Percentiles rank a stretch among this genome's conserved stretches.
phyloP scores from a whole-genome alignment of 37 sponge, comb jelly and placozoan species.

The Spongilla lacustris region DNA sequence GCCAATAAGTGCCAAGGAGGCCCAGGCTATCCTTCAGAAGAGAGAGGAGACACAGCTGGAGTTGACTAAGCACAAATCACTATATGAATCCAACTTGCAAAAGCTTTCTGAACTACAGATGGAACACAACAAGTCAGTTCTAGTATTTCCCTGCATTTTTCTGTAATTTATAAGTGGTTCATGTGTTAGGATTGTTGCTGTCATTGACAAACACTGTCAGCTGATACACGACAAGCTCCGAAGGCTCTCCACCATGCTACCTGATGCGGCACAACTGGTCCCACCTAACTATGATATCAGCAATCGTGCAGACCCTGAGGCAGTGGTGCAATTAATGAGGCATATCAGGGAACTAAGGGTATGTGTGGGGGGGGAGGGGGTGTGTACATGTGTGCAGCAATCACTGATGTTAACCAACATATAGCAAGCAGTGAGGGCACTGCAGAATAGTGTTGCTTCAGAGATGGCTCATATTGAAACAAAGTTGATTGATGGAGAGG shows the following conservation, averaged over 20 bases:
- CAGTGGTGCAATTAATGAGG: constrained; percentile 36
- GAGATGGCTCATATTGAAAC: constrained; percentile 28
- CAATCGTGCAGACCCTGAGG: constrained; percentile 48
- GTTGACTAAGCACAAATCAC: constrained; percentile 16
- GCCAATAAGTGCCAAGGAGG: constrained; percentile 79
- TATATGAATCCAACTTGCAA: constrained; percentile 8
- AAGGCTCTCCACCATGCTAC: constrained; percentile 39
- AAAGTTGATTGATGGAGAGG: constrained; percentile 20
- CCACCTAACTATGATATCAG: constrained; percentile 58
- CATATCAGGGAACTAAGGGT: constrained; percentile 50
- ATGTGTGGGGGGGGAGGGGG: background rate
- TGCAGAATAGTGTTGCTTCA: constrained; percentile 31
- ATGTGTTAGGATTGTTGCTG: constrained; percentile 25
- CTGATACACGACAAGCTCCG: constrained; percentile 63
- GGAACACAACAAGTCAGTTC: constrained; percentile 58
- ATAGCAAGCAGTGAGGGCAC: constrained; percentile 18
- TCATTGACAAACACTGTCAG: constrained; percentile 32
- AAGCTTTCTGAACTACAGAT: constrained; percentile 62
- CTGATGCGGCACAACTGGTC: constrained; percentile 44
- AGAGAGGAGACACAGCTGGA: constrained; percentile 24
- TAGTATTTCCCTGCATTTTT: no score
- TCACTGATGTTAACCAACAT: background rate
- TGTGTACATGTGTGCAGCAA: background rate
- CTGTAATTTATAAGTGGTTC: no score
- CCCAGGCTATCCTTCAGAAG: constrained; percentile 27